A percentile compares a stretch with the other conserved stretches of the same genome.
These are phyloP conservation scores for Leptopilina drosophilae DNA, from an alignment of 2,888 invertebrate genomes.

Conservation along the genomic window DNA sequence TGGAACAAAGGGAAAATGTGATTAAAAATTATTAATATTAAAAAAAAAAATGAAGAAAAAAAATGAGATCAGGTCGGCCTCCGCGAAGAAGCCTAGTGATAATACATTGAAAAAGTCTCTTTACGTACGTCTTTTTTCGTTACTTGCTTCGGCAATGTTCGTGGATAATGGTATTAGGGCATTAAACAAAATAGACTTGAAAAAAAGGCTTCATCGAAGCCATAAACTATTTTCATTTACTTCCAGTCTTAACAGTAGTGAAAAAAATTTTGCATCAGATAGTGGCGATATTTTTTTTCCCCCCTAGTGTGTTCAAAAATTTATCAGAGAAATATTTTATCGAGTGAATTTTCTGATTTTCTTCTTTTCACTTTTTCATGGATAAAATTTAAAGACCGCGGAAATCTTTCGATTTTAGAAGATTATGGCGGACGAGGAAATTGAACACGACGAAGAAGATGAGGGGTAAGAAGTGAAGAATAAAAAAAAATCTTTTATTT, in stretches of 20 bases:
- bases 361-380: constrained; percentile 4
- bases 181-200: constrained; percentile 73
- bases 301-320: background rate
- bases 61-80: constrained; percentile 18
- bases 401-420: constrained; percentile 17
- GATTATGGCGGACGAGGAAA: constrained; percentile 63
- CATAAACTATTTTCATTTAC: constrained; percentile 52
- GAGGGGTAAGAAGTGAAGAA: constrained; percentile 61
- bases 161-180: constrained; percentile 68
- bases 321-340: no score
- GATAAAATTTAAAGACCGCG: constrained; percentile 19
- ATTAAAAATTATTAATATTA: background rate
- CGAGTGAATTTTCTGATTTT: background rate
- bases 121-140: constrained; percentile 1
- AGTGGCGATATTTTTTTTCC: background rate
- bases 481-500: background rate
- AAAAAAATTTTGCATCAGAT: constrained; percentile 6
- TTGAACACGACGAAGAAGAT: constrained; percentile 50
- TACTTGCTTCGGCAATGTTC: background rate
- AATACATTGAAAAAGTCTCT: constrained; percentile 12
- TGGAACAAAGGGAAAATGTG: background rate
- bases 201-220: constrained; percentile 70
- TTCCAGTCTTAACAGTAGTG: background rate
- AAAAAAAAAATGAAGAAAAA: background rate
- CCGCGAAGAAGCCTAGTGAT: constrained; percentile 34